These are phyloP conservation scores for Gambusia yucatana DNA, from an alignment of 2,797 vertebrate genomes.

Conservation along the genomic window DNA sequence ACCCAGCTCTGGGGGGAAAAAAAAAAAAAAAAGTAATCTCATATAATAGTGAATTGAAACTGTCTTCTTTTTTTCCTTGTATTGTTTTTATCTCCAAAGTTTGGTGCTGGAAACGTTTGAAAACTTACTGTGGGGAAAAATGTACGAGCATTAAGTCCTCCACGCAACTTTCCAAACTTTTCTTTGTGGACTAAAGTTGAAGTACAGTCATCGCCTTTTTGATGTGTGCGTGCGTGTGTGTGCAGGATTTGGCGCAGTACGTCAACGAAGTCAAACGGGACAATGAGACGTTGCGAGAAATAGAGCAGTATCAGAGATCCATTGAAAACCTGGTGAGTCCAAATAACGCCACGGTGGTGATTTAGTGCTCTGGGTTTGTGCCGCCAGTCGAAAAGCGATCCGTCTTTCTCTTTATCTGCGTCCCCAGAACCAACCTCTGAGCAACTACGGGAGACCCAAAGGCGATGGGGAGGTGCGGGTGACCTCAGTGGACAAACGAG, in stretches of 20 bases:
- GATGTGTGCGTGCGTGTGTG: constrained; percentile 27
- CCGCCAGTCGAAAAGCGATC: neutral
- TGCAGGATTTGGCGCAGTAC: constrained; percentile 96
- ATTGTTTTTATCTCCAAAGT: too few species aligned
- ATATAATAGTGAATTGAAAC: too few species aligned
- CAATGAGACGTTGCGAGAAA: constrained; percentile 95
- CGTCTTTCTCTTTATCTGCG: neutral
- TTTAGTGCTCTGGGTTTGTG: neutral
- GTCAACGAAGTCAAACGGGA: constrained; percentile 99
- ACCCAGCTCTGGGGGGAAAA: too few species aligned
- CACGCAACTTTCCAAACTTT: neutral
- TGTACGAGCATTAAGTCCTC: neutral
- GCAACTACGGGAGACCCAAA: constrained; percentile 93
- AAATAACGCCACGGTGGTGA: neutral
- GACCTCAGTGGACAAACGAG: constrained; percentile 91
- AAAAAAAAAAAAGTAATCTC: too few species aligned
- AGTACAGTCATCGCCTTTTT: neutral
- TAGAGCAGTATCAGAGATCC: constrained; percentile 95
- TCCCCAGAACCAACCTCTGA: constrained; percentile 90
- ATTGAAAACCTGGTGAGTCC: constrained; percentile 94
- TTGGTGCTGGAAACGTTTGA: too few species aligned
- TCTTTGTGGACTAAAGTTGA: neutral
- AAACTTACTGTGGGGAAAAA: too few species aligned
- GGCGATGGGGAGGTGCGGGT: constrained; percentile 95
- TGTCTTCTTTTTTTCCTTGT: too few species aligned